Conservation (phyloP, 2,888 invertebrate species). For the Heterodera filipjevi region DNA sequence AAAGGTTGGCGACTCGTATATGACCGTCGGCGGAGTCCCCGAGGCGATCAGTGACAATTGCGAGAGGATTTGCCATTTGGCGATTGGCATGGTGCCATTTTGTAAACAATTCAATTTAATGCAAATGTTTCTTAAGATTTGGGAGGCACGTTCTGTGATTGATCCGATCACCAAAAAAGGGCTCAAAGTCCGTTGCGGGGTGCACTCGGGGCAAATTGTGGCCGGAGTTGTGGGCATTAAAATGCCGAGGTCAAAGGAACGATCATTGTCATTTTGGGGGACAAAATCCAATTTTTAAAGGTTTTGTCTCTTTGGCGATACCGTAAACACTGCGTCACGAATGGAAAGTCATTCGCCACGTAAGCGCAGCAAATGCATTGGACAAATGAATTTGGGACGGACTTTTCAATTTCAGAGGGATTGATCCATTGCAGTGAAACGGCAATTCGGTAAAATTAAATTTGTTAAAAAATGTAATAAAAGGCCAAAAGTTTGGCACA, state of each 20-base stretch:
- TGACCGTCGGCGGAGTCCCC: slow-evolving; percentile 60
- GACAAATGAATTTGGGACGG: neutral
- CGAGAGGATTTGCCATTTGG: slow-evolving; percentile 63
- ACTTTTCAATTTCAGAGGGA: neutral
- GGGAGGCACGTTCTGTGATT: slow-evolving; percentile 57
- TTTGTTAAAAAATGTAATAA: neutral
- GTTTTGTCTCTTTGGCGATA: slow-evolving; percentile 43
- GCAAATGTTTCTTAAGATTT: slow-evolving; percentile 34
- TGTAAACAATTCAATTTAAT: slow-evolving; percentile 24
- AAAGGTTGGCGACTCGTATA: slow-evolving; percentile 58
- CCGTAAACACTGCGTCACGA: slow-evolving; percentile 38
- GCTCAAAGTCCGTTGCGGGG: slow-evolving; percentile 36
- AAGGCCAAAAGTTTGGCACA: slow-evolving; percentile 40
- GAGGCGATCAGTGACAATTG: slow-evolving; percentile 60
- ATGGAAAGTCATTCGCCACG: slow-evolving; percentile 39
- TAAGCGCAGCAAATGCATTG: neutral
- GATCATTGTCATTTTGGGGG: neutral
- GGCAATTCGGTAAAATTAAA: slow-evolving; percentile 5
- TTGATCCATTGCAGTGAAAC: slow-evolving; percentile 32
- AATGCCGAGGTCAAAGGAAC: slow-evolving; percentile 38
- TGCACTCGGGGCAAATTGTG: slow-evolving; percentile 40
- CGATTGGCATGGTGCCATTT: slow-evolving; percentile 58
- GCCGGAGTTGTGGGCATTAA: slow-evolving; percentile 40
- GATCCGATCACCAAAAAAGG: slow-evolving; percentile 50
- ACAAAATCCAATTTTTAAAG: slow-evolving; percentile 8